Base-by-base conservation (phyloP, 2,888 invertebrate species). In the Mycalesis mineus region DNA sequence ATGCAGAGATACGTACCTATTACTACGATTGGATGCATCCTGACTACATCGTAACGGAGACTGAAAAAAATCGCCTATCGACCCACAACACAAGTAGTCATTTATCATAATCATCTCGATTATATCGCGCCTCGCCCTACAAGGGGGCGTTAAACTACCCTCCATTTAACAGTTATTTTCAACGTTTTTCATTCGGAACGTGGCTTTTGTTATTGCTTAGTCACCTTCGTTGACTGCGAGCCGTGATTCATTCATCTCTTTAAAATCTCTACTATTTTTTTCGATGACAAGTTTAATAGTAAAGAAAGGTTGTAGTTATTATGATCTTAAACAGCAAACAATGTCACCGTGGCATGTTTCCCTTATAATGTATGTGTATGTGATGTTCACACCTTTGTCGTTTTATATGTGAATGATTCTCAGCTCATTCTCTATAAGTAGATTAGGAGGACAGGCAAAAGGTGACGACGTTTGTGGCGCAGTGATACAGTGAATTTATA, bases 101-200 rank as follows among this genome's bases (percentile, higher is more conserved):
- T 88, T 85, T 79, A 87, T 88, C 88, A 88, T 88, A 87, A 88
- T 88, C 84, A 81, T 79, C 77, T 77, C 81, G 85, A 86, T 87
- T 84, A 83, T 74, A 82, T 82, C 86, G 80, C 84, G 82, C 79
- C 85, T 77, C 78, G 77, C 84, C 82, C 82, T 78, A 74, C 65
- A 75, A 71, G 75, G 78, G 79, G 75, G 77, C 77, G 78, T 77
- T 80, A 82, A 82, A 77, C 79, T 80, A 82, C 87, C 88, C 88
- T 85, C 87, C 82, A 87, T 87, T 87, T 86, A 84, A 85, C 88
- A 80, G 76, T 83, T 83, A 84, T 85, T 85, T 81, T 83, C 78
- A 78, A 81, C 75, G 77, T 75, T 83, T 83, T 79, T 79, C 76
- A 81, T 78, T 78, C 74, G 60, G 62, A 75, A 73, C 78, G 74